Conservation (phyloP, 2,113 vertebrate species). For the Loxodonta africana region DNA sequence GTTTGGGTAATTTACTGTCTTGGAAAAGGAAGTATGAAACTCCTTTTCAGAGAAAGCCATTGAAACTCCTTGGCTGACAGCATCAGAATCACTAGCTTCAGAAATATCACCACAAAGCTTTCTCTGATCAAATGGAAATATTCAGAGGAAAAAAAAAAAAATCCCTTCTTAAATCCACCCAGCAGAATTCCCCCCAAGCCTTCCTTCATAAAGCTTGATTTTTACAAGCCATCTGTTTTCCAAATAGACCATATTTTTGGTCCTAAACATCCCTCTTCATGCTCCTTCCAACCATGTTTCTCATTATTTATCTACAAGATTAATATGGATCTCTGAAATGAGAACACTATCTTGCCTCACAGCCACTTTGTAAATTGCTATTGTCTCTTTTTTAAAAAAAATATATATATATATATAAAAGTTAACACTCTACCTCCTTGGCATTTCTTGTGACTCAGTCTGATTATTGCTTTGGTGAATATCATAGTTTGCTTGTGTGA, state of each 20-base stretch:
- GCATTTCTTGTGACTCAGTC: slow-evolving; percentile 39
- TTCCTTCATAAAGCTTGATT: slow-evolving; percentile 63
- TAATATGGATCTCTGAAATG: slow-evolving; percentile 45
- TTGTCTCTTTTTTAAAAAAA: neutral
- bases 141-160: neutral
- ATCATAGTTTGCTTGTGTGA: neutral
- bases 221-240: slow-evolving; percentile 76
- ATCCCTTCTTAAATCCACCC: slow-evolving; percentile 59
- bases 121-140: slow-evolving; percentile 81
- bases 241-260: slow-evolving; percentile 58
- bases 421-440: neutral
- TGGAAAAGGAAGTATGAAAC: slow-evolving; percentile 83
- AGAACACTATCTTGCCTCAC: neutral
- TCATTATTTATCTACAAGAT: slow-evolving; percentile 62
- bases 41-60: slow-evolving; percentile 80
- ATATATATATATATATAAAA: neutral
- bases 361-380: neutral
- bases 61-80: slow-evolving; percentile 74
- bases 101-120: slow-evolving; percentile 78
- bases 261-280: slow-evolving; percentile 14
- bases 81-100: slow-evolving; percentile 67
- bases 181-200: slow-evolving; percentile 67
- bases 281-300: neutral
- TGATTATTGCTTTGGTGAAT: slow-evolving; percentile 19
- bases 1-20: slow-evolving; percentile 83